A percentile compares a stretch with the other conserved stretches of the same genome.
These are phyloP conservation scores for Gadus chalcogrammus DNA, from an alignment of 2,113 vertebrate genomes.

Conservation along the genomic window DNA sequence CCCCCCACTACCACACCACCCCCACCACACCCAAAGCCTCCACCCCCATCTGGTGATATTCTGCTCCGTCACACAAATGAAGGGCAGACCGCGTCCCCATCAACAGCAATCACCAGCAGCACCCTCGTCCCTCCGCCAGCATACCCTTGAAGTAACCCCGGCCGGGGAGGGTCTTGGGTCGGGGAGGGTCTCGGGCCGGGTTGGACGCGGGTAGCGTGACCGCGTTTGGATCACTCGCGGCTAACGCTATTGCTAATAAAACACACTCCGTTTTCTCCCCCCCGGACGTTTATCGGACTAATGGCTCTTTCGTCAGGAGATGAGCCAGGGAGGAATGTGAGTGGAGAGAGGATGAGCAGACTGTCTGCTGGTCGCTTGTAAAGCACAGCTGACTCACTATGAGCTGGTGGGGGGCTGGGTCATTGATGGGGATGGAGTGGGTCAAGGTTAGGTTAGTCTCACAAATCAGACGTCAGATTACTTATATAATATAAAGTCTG, in stretches of 20 bases:
- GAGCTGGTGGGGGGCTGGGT: not conserved
- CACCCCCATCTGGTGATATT: constrained; percentile 21
- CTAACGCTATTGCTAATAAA: constrained; percentile 37
- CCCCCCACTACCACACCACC: too few species aligned
- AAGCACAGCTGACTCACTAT: constrained; percentile 37
- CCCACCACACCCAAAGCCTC: constrained; percentile 6
- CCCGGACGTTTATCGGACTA: constrained; percentile 40
- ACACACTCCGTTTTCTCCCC: constrained; percentile 34
- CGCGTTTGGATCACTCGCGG: constrained; percentile 36
- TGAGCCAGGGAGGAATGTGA: constrained; percentile 18
- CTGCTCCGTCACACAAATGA: not conserved
- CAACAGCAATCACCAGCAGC: constrained; percentile 1
- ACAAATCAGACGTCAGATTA: too few species aligned
- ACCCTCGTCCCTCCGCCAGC: constrained; percentile 14
- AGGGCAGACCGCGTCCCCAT: not conserved
- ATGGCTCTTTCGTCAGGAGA: constrained; percentile 21
- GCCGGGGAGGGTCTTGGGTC: too few species aligned
- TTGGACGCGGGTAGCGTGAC: constrained; percentile 27
- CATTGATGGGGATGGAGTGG: not conserved
- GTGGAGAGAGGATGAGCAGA: constrained; percentile 6
- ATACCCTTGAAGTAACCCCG: not conserved
- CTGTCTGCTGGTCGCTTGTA: constrained; percentile 23
- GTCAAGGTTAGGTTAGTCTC: too few species aligned
- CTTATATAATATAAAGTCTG: too few species aligned
- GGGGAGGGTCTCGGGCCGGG: too few species aligned